Evolutionary conservation across 2,797 vertebrate species (phyloP).

Genomic region (Lepus oiostolus): DNA sequence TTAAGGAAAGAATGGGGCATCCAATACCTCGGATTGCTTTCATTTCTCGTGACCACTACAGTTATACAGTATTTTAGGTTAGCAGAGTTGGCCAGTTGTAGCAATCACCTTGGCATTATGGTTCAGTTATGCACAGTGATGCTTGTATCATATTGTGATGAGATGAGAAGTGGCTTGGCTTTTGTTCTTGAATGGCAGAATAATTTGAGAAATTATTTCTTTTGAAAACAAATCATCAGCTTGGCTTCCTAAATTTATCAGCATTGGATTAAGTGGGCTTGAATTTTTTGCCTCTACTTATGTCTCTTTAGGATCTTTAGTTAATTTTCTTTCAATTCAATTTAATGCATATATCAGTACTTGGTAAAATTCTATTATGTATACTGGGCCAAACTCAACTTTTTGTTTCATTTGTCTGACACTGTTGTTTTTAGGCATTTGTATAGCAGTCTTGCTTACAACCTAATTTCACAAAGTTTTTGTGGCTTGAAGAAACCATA

Average conservation of each 20-base stretch:
- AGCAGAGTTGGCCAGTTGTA: not conserved
- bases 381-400: not conserved
- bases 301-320: constrained; percentile 30
- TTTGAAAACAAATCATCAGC: not conserved
- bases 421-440: not conserved
- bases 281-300: constrained; percentile 15
- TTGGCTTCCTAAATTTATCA: not conserved
- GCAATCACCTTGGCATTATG: not conserved
- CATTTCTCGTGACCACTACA: not conserved
- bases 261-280: not conserved
- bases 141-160: not conserved
- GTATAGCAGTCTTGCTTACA: not conserved
- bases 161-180: not conserved
- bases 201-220: not conserved
- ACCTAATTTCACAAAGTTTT: not conserved
- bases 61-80: not conserved
- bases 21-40: not conserved
- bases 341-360: not conserved
- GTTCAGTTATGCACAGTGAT: not conserved
- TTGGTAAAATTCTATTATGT: constrained; percentile 40
- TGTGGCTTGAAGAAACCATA: not conserved
- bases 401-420: not conserved
- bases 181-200: constrained; percentile 1
- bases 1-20: not conserved
- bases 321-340: constrained; percentile 57